A percentile compares a stretch with the other conserved stretches of the same genome.
Evolutionary conservation across 2,888 invertebrate species (phyloP).

Genomic region (Lamellibrachia columna): DNA sequence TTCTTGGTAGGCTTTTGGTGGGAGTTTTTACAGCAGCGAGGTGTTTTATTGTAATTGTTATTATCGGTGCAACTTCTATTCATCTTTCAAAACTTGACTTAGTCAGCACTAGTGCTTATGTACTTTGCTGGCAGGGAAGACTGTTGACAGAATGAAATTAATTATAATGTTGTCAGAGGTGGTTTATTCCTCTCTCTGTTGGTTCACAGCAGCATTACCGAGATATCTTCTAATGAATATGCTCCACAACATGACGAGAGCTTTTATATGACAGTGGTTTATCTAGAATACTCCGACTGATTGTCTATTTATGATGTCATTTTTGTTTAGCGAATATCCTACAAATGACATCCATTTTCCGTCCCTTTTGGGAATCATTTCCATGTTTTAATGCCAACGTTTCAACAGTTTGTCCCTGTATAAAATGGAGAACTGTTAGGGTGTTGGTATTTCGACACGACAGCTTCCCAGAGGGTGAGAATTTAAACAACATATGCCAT

Average conservation of each 20-base stretch:
- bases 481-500: neutral
- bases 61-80: neutral
- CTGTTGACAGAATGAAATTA: neutral
- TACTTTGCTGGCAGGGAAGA: neutral
- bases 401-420: neutral
- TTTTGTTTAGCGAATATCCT: neutral
- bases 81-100: neutral
- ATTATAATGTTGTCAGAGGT: neutral
- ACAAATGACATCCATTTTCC: neutral
- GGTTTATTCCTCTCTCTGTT: neutral
- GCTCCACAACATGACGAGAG: neutral
- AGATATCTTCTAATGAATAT: neutral
- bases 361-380: neutral
- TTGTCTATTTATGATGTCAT: neutral
- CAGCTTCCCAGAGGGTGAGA: no score
- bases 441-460: no score
- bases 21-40: neutral
- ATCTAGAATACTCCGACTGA: neutral
- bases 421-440: no score
- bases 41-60: neutral
- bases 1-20: neutral
- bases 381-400: neutral
- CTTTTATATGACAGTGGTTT: neutral
- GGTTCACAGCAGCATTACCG: neutral
- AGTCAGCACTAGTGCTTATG: neutral